Percentiles rank a stretch among this genome's conserved stretches.
Conservation (phyloP, 2,888 invertebrate species). For the Muschampia plurimacula region DNA sequence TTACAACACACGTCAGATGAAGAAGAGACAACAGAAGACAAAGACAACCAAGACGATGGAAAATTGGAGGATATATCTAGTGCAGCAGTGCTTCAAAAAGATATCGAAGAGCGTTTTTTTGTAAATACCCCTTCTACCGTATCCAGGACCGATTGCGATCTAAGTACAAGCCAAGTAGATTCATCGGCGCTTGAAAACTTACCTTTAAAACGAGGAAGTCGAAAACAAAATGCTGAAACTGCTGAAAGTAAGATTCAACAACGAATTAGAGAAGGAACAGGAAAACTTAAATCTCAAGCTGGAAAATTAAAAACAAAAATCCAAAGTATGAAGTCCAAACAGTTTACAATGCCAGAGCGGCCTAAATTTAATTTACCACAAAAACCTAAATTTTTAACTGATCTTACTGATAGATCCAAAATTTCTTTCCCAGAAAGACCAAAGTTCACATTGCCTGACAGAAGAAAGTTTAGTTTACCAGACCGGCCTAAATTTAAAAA, state of each 20-base stretch:
- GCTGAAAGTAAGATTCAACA: conserved; percentile 87
- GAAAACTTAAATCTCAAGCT: conserved; percentile 89
- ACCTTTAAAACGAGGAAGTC: conserved; percentile 85
- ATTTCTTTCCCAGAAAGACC: conserved; percentile 78
- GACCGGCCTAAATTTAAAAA: conserved; percentile 85
- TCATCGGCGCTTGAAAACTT: conserved; percentile 88
- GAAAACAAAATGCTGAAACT: conserved; percentile 80
- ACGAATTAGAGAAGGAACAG: conserved; percentile 89
- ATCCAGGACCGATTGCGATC: conserved; percentile 87
- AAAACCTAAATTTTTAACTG: conserved; percentile 69
- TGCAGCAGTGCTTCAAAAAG: conserved; percentile 86
- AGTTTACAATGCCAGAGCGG: conserved; percentile 81
- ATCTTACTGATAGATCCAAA: conserved; percentile 49
- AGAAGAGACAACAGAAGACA: conserved; percentile 70
- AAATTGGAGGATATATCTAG: conserved; percentile 64
- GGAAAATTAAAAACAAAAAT: conserved; percentile 89
- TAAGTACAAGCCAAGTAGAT: conserved; percentile 89
- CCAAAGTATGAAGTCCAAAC: conserved; percentile 86
- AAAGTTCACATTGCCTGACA: conserved; percentile 85
- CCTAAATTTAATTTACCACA: conserved; percentile 87
- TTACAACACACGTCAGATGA: conserved; percentile 82
- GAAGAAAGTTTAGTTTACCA: conserved; percentile 88
- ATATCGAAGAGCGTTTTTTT: conserved; percentile 88
- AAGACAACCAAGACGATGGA: conserved; percentile 60
- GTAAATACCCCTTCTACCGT: conserved; percentile 85